Percentiles rank a stretch among this genome's conserved stretches.
Conservation (phyloP, 64 coral and sea anemone species). For the Montipora capricornis region DNA sequence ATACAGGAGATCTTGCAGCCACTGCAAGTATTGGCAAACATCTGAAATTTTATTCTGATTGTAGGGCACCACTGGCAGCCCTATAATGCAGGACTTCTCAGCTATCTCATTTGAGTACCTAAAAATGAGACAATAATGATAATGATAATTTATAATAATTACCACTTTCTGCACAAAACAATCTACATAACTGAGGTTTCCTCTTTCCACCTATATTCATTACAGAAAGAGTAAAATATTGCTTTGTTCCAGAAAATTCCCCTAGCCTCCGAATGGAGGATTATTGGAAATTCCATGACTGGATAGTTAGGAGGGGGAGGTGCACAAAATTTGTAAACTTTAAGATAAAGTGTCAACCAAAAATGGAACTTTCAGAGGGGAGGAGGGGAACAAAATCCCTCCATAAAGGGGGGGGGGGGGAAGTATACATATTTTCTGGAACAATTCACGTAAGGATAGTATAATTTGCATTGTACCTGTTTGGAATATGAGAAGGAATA, state of each 20-base stretch:
- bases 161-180: background rate
- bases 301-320: no score
- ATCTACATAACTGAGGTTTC: background rate
- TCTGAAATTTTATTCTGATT: conserved; percentile 80
- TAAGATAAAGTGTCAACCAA: no score
- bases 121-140: conserved; percentile 30
- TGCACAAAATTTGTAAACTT: no score
- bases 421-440: conserved; percentile 8
- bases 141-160: conserved; percentile 6
- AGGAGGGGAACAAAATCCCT: no score
- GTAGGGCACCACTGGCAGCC: conserved; percentile 64
- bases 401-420: background rate
- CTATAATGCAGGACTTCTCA: conserved; percentile 61
- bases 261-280: no score
- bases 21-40: conserved; percentile 76
- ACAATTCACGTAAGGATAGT: no score
- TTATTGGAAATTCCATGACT: no score
- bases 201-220: no score
- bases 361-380: no score
- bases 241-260: no score
- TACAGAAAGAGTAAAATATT: no score
- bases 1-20: conserved; percentile 70
- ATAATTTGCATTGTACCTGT: conserved; percentile 24
- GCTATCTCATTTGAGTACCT: conserved; percentile 78
- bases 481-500: conserved; percentile 35